Conservation (phyloP, 1,140 invertebrate species). For the Drosophila lacteicornis region DNA sequence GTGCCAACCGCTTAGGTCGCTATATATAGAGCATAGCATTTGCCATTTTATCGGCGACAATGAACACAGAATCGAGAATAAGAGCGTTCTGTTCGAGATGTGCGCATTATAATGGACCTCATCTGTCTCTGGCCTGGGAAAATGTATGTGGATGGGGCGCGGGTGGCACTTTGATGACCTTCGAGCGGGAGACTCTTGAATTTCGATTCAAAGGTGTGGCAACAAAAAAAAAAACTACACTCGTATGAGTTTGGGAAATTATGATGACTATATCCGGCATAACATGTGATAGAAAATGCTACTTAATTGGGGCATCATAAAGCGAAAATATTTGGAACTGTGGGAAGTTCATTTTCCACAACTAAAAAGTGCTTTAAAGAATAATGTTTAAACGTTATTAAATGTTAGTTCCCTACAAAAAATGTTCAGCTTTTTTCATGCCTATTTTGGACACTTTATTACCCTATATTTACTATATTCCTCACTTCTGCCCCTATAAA, state of each 20-base stretch:
- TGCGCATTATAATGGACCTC: slow-evolving; percentile 47
- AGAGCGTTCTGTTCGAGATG: slow-evolving; percentile 28
- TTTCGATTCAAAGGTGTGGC: slow-evolving; percentile 19
- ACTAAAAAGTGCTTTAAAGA: not conserved
- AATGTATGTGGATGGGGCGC: slow-evolving; percentile 13
- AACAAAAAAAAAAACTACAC: not conserved
- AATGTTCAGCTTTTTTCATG: no score
- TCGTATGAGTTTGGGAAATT: not conserved
- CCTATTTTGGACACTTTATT: not conserved
- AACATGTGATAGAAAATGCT: not conserved
- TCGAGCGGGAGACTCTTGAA: slow-evolving; percentile 16
- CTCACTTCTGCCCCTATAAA: not conserved
- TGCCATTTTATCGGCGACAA: slow-evolving; percentile 52
- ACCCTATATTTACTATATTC: not conserved
- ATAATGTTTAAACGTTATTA: not conserved
- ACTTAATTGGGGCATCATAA: not conserved
- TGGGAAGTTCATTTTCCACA: not conserved
- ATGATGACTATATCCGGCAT: not conserved
- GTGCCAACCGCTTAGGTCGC: slow-evolving; percentile 53
- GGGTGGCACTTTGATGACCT: slow-evolving; percentile 26
- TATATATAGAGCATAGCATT: slow-evolving; percentile 63
- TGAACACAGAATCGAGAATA: slow-evolving; percentile 23
- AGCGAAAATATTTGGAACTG: not conserved
- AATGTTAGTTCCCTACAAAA: not conserved
- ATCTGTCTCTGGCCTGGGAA: slow-evolving; percentile 11